Base-by-base conservation (phyloP, 2,797 vertebrate genomes). In the Pristis pectinata region DNA sequence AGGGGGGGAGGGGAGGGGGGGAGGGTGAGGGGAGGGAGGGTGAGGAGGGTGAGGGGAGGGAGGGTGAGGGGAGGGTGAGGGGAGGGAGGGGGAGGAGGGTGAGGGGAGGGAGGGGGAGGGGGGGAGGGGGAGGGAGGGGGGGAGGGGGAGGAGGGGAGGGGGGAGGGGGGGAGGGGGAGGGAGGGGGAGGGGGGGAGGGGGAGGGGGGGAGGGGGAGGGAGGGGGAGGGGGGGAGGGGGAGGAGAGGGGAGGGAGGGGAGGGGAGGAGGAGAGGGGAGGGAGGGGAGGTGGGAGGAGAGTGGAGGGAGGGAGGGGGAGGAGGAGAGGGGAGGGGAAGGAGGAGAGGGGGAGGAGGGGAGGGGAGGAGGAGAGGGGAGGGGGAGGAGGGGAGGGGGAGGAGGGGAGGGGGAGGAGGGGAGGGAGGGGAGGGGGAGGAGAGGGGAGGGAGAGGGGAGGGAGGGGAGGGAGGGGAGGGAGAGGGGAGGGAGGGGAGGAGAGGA, bases 331-430 rank as follows among this genome's bases (percentile, higher is more conserved):
- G 53, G 70, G 64, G 53, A 94, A 56, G 67, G 93, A 70, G 91
- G 77, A 70, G 94, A n/a, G 94, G 53, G 85, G 94, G 59, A 59
- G 24, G 41, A 59, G 30, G 34, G 95, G 95, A 87, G 95, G 95
- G 53, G 94, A 95, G 96, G 96, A 96, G 95, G 95, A 95, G 80
- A 96, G 94, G 94, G 94, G 94, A 72, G 94, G 79, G 94, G 24
- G 74, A 93, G 70, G n/a, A n/a, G 93, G 95, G 94, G 53, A 44
- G 82, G 87, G 27, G 76, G 94, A 70, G 79, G 79, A 77, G 94
- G 94, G 95, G 95, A 74, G 94, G 82, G 77, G 95, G 94, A 74
- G 30, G 67, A n/a, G 94, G 95, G 95, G 77, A 91, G 3, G 17
- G 93, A 56, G 77, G 59, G 49, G 79, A 77, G n/a, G 72, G 6